Conservation (phyloP, 2,888 invertebrate genomes). For the Orthosia cruda region DNA sequence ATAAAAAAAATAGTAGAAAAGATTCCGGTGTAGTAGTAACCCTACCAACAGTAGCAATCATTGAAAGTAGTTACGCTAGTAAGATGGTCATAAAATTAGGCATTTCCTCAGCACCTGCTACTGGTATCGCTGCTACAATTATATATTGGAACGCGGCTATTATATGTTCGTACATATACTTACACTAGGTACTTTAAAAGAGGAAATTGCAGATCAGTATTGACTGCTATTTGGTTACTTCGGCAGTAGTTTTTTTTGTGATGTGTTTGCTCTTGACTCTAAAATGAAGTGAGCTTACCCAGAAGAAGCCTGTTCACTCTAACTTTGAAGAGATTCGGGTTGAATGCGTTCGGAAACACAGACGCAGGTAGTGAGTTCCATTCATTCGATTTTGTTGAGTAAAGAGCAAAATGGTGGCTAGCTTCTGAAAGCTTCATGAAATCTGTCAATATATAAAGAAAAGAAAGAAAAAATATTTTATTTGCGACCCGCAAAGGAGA, state of each 20-base stretch:
- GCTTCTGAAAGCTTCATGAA: background rate
- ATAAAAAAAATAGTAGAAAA: background rate
- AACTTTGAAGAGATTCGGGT: no score
- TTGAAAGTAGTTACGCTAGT: slow-evolving; percentile 32
- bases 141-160: slow-evolving; percentile 39
- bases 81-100: slow-evolving; percentile 70
- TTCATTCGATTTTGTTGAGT: background rate
- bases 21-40: slow-evolving; percentile 2
- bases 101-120: slow-evolving; percentile 71
- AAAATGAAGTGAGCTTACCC: no score
- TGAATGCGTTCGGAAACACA: no score
- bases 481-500: no score
- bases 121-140: slow-evolving; percentile 46
- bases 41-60: slow-evolving; percentile 40
- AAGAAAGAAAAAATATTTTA: no score
- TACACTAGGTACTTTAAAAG: slow-evolving; percentile 2
- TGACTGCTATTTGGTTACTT: slow-evolving; percentile 1
- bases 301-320: no score
- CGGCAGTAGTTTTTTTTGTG: no score
- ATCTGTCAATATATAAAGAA: background rate
- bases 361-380: no score
- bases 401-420: background rate
- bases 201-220: slow-evolving; percentile 29
- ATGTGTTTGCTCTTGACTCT: no score
- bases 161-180: slow-evolving; percentile 21